Evolutionary conservation across 2,113 vertebrate species (phyloP), one percentile per base, ranked within the genome.

Genomic region (Eurypyga helias): DNA sequence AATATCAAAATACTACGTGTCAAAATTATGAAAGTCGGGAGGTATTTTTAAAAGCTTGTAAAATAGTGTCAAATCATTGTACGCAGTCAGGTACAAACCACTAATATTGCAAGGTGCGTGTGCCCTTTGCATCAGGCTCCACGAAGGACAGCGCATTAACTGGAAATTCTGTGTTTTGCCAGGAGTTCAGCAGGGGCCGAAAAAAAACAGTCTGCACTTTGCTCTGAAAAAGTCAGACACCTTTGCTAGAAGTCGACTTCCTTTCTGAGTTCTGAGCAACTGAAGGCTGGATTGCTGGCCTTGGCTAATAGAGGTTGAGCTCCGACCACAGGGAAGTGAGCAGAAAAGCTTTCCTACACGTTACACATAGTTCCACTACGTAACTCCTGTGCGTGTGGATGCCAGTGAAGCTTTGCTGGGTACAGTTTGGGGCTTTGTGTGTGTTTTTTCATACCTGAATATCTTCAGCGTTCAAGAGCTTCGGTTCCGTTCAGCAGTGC

Each of bases 341-440:
- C 8, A n/a, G 43, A 31, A 25, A 24, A 2, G 21, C 36, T 41
- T 72, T n/a, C n/a, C 38, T 57, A 43, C 13, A 1, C 21, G 17
- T 60, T 81, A 21, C 10, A 6, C 29, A 2, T 14, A 17, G 25
- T 52, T 87, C 43, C 11, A 16, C 13, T 33, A 5, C 1, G 0
- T 25, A 17, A 16, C 15, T 17, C 26, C 20, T 58, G 13, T 26
- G 6, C 14, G 7, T 62, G 36, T 19, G 33, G 67, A 9, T 20
- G 33, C 7, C 2, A 7, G 36, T 3, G 54, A 51, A 38, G 18
- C 8, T 41, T 60, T n/a, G n/a, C 51, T 41, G 21, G 38, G 14
- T 38, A 20, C 11, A 10, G 29, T 5, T 13, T 16, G 17, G n/a
- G 26, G n/a, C 15, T 72, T 46, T 36, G 33, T 21, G 1, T 17